phyloP scores from a whole-genome alignment of 2,888 invertebrate genomes.

The Dyspetes luteomarginatus region DNA sequence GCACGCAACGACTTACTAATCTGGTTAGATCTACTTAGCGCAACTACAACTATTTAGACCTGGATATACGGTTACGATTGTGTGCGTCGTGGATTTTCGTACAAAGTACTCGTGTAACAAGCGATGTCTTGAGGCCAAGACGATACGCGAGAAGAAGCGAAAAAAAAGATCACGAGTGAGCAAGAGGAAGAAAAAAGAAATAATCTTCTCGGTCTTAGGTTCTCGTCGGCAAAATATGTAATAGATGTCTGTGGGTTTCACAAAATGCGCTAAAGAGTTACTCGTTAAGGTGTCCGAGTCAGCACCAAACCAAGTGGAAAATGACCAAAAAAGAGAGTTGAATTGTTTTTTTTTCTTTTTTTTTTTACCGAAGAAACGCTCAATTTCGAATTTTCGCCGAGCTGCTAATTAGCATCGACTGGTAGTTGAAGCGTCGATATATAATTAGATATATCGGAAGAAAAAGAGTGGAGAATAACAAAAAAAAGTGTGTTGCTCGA shows the following conservation, averaged over 20 bases:
- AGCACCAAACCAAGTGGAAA: slow-evolving; percentile 64
- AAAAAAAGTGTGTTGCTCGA: slow-evolving; percentile 32
- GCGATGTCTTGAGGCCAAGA: slow-evolving; percentile 4
- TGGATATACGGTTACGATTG: slow-evolving; percentile 74
- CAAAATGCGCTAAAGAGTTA: slow-evolving; percentile 81
- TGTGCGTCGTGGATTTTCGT: slow-evolving; percentile 53
- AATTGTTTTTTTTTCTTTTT: slow-evolving; percentile 16
- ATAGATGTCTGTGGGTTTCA: slow-evolving; percentile 71
- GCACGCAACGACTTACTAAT: slow-evolving; percentile 83
- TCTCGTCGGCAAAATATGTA: slow-evolving; percentile 60
- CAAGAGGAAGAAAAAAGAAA: slow-evolving; percentile 32
- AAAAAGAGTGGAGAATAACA: slow-evolving; percentile 5
- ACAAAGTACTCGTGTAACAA: slow-evolving; percentile 37
- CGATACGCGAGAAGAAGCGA: background rate
- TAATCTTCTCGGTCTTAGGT: slow-evolving; percentile 37
- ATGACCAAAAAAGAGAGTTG: slow-evolving; percentile 45
- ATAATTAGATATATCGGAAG: slow-evolving; percentile 57
- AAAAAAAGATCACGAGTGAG: slow-evolving; percentile 43
- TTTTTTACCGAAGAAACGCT: slow-evolving; percentile 1
- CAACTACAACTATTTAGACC: slow-evolving; percentile 83
- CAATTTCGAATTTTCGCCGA: slow-evolving; percentile 47
- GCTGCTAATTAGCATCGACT: slow-evolving; percentile 52
- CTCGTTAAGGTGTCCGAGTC: slow-evolving; percentile 82
- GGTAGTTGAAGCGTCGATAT: slow-evolving; percentile 28
- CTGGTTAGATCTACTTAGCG: slow-evolving; percentile 83